phyloP scores from a whole-genome alignment of 2,888 invertebrate genomes.

The Cerastoderma edule region DNA sequence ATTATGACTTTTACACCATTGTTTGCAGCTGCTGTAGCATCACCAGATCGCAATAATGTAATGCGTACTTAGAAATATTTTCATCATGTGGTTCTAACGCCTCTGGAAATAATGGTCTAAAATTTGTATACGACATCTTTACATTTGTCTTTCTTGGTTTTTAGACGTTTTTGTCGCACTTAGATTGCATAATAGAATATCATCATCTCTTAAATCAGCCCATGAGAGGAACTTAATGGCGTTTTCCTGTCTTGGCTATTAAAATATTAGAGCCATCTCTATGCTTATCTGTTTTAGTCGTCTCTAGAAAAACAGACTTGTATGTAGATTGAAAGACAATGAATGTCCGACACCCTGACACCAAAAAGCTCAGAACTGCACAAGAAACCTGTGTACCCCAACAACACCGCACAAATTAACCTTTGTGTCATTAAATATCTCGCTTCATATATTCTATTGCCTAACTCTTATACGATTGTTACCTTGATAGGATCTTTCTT shows the following conservation, averaged over 20 bases:
- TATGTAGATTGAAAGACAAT: conserved; percentile 7
- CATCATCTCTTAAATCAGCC: not conserved
- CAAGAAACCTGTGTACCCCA: conserved; percentile 37
- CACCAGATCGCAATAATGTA: conserved; percentile 16
- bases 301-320: conserved; percentile 25
- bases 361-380: conserved; percentile 32
- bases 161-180: not conserved
- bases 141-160: not conserved
- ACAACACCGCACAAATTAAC: conserved; percentile 23
- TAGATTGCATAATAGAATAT: not conserved
- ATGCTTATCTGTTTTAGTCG: conserved; percentile 43
- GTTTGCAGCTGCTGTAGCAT: conserved; percentile 17
- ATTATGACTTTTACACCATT: conserved; percentile 11
- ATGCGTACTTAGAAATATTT: not conserved
- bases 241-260: conserved; percentile 22
- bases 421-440: conserved; percentile 23
- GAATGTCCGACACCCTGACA: conserved; percentile 27
- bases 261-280: conserved; percentile 32
- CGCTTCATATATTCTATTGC: conserved; percentile 11
- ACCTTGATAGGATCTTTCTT: conserved; percentile 22
- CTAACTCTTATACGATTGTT: not conserved
- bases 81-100: conserved; percentile 6
- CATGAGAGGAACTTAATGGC: too few relatives aligned
- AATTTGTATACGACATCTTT: conserved; percentile 9
- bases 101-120: not conserved